These are phyloP conservation scores for Limnodromus scolopaceus DNA, from an alignment of 2,797 vertebrate genomes.

Conservation along the genomic window DNA sequence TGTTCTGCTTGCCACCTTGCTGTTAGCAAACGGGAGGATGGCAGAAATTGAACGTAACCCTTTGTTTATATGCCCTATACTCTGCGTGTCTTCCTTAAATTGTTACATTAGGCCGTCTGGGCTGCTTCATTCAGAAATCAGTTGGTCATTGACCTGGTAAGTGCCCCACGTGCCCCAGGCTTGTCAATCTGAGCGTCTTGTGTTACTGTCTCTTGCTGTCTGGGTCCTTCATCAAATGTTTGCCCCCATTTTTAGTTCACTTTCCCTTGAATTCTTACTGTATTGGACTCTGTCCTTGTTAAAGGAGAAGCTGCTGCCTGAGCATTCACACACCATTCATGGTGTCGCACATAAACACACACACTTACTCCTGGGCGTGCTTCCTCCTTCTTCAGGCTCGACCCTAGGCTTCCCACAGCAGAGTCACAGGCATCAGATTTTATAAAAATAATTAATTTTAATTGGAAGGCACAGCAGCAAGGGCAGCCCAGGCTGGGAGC, in stretches of 20 bases:
- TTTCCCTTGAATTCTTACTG: background rate
- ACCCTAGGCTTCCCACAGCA: too few relatives aligned
- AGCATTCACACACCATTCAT: too few relatives aligned
- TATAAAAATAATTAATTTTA: too few relatives aligned
- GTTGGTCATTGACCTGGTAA: background rate
- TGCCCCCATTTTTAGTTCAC: background rate
- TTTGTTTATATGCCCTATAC: background rate
- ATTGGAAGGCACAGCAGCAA: too few relatives aligned
- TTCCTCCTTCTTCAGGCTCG: too few relatives aligned
- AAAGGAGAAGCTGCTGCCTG: too few relatives aligned
- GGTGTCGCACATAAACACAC: too few relatives aligned
- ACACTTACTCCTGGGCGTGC: too few relatives aligned
- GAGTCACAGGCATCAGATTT: too few relatives aligned
- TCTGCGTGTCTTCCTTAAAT: background rate
- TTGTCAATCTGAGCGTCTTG: background rate
- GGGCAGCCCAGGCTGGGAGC: too few relatives aligned
- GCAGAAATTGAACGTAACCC: background rate
- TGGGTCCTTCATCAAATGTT: background rate
- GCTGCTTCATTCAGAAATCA: background rate
- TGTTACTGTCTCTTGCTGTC: background rate
- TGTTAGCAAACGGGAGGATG: background rate
- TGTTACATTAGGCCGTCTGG: background rate
- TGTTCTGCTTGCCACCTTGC: background rate
- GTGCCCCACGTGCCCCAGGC: background rate
- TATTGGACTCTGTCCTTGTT: background rate